Conservation (phyloP, 2,888 invertebrate genomes). For the Deilephila porcellus region DNA sequence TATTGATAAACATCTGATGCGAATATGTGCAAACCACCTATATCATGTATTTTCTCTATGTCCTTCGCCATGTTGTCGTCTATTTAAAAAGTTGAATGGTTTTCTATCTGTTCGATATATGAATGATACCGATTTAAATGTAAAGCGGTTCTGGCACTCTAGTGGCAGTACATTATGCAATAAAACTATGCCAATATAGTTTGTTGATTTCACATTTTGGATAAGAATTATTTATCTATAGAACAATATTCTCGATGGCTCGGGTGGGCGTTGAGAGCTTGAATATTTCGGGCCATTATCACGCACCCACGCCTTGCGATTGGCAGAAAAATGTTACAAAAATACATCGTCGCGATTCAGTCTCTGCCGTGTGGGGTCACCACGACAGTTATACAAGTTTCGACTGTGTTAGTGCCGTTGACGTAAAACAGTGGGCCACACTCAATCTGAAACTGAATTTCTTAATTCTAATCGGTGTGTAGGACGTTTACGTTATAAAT, state of each 20-base stretch:
- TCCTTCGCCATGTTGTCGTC: too few relatives aligned
- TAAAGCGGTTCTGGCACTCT: neutral
- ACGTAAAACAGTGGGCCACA: conserved; percentile 27
- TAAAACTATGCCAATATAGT: conserved; percentile 22
- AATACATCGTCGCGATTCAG: conserved; percentile 72
- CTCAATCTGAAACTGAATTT: conserved; percentile 5
- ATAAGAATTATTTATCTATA: conserved; percentile 59
- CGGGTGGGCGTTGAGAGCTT: conserved; percentile 73
- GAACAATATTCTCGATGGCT: conserved; percentile 69
- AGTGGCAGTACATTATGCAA: conserved; percentile 14
- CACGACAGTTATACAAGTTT: conserved; percentile 62
- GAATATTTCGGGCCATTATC: conserved; percentile 78
- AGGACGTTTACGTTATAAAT: neutral
- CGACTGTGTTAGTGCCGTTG: conserved; percentile 38
- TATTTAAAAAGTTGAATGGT: conserved; percentile 1
- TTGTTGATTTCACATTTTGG: conserved; percentile 37
- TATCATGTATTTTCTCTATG: neutral
- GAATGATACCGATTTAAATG: neutral
- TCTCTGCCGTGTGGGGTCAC: conserved; percentile 60
- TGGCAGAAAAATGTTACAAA: conserved; percentile 77
- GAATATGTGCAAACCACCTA: neutral
- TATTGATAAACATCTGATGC: neutral
- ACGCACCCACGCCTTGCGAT: conserved; percentile 74
- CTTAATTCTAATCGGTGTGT: neutral
- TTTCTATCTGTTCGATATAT: neutral